Conservation (phyloP, 92 coral and sea anemone species). For the Actinostola sp. region DNA sequence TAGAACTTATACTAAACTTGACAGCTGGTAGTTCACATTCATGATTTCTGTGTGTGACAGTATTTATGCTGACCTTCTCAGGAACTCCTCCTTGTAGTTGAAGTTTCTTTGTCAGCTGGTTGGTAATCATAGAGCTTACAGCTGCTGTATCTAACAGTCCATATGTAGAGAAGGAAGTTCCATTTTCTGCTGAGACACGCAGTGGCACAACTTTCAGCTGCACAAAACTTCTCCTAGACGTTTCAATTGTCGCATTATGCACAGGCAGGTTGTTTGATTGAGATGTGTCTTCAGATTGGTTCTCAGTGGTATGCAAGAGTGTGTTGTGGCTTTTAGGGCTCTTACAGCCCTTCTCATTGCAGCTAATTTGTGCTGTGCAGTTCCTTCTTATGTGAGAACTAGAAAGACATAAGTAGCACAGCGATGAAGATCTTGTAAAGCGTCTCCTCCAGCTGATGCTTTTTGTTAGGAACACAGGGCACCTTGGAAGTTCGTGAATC, state of each 20-base stretch:
- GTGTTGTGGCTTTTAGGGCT: constrained; percentile 36
- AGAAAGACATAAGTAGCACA: constrained; percentile 42
- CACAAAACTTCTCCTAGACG: constrained; percentile 9
- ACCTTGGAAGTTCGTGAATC: background rate
- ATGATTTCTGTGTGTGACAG: constrained; percentile 23
- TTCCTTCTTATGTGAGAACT: constrained; percentile 5
- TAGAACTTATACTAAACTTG: constrained; percentile 21
- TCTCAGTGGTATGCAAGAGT: constrained; percentile 21
- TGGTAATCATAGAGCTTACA: constrained; percentile 49
- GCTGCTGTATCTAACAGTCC: constrained; percentile 46
- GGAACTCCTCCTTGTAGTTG: constrained; percentile 27
- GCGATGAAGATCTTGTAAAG: constrained; percentile 11
- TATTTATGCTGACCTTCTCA: constrained; percentile 19
- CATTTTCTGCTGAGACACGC: constrained; percentile 7
- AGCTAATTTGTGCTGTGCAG: constrained; percentile 24
- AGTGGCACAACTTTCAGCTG: constrained; percentile 5
- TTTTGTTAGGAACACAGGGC: constrained; percentile 10
- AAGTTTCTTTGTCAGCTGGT: constrained; percentile 31
- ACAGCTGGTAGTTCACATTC: constrained; percentile 25
- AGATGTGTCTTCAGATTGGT: background rate
- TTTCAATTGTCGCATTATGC: constrained; percentile 25
- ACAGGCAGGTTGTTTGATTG: constrained; percentile 1
- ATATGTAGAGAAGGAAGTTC: constrained; percentile 25
- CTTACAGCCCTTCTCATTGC: constrained; percentile 23
- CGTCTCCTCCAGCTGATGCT: constrained; percentile 34